Conservation (phyloP, 53 echinoderm and acorn worm genomes). For the Holothuria leucospilota region DNA sequence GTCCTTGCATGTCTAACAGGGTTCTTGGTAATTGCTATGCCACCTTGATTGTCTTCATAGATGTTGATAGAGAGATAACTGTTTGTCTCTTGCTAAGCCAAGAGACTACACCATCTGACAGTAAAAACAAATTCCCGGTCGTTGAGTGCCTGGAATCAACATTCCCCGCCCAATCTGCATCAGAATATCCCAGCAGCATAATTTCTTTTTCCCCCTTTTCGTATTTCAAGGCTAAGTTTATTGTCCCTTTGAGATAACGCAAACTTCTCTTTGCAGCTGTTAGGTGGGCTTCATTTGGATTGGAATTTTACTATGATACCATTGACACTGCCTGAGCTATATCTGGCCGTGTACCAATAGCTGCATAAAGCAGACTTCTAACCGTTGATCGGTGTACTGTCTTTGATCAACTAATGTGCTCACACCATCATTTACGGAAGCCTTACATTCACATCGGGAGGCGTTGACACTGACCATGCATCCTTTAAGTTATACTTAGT, state of each 20-base stretch:
- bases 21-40: not conserved
- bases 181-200: not conserved
- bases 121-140: conserved; percentile 2
- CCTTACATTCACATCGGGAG: conserved; percentile 11
- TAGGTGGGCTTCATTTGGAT: conserved; percentile 17
- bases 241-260: not conserved
- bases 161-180: conserved; percentile 22
- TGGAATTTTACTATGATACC: conserved; percentile 18
- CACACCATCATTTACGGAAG: not conserved
- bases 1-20: not conserved
- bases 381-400: not conserved
- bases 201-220: not conserved
- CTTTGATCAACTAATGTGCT: too few relatives aligned
- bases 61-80: not conserved
- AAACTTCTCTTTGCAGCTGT: not conserved
- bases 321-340: not conserved
- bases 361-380: not conserved
- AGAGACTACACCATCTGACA: not conserved
- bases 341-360: not conserved
- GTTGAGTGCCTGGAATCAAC: not conserved
- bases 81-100: conserved; percentile 8
- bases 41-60: not conserved
- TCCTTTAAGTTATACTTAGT: not conserved
- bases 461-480: conserved; percentile 14
- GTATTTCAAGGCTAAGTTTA: not conserved